A percentile compares a stretch with the other conserved stretches of the same genome.
Evolutionary conservation across 92 coral and sea anemone species (phyloP).

Genomic region (Bergia puertoricense): DNA sequence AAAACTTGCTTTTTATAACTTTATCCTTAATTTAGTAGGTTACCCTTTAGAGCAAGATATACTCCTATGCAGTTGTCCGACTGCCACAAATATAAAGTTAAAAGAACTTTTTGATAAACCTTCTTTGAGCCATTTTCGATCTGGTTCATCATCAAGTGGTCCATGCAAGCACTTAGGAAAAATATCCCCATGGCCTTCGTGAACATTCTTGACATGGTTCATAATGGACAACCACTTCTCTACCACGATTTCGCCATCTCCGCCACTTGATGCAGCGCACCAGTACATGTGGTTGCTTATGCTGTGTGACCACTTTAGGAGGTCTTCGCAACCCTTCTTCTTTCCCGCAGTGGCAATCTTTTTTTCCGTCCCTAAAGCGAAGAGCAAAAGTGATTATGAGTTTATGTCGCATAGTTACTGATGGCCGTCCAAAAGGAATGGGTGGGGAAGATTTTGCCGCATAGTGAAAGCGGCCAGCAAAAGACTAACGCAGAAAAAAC

Average conservation of each 20-base stretch:
- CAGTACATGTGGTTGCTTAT: slow-evolving; percentile 42
- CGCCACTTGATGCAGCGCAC: slow-evolving; percentile 24
- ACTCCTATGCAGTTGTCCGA: too few species aligned
- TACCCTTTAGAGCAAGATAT: too few species aligned
- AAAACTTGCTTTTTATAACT: too few species aligned
- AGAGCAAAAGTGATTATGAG: neutral
- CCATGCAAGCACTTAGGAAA: neutral
- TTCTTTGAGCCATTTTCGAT: slow-evolving; percentile 5
- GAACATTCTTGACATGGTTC: slow-evolving; percentile 6
- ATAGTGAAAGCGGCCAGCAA: too few species aligned
- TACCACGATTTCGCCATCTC: slow-evolving; percentile 10
- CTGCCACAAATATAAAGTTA: too few species aligned
- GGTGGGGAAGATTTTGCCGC: too few species aligned
- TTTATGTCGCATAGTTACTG: too few species aligned
- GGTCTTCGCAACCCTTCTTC: slow-evolving; percentile 31
- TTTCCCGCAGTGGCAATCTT: slow-evolving; percentile 15
- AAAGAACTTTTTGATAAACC: too few species aligned
- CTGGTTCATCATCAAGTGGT: slow-evolving; percentile 4
- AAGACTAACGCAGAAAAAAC: too few species aligned
- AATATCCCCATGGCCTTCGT: neutral
- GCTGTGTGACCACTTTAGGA: slow-evolving; percentile 24
- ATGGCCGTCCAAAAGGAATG: too few species aligned
- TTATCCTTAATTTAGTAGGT: too few species aligned
- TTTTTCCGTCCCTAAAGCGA: neutral
- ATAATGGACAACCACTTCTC: slow-evolving; percentile 17